Percentiles rank a stretch among this genome's conserved stretches.
These are phyloP conservation scores for Agrotis segetum DNA, from an alignment of 2,888 invertebrate genomes.

Conservation along the genomic window DNA sequence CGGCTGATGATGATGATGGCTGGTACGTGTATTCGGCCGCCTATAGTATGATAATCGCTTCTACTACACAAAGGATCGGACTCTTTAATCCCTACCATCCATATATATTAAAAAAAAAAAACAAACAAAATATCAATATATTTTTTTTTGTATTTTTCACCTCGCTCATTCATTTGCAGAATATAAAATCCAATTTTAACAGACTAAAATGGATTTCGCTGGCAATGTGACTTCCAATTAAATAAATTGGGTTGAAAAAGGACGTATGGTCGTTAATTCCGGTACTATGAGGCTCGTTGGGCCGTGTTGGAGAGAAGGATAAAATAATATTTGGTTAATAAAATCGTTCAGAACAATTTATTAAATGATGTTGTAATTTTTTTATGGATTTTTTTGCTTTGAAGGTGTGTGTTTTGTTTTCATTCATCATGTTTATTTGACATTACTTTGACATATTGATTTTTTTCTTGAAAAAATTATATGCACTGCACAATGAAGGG, in stretches of 20 bases:
- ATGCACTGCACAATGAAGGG: no score
- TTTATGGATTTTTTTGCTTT: slow-evolving; percentile 2
- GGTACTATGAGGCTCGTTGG: slow-evolving; percentile 21
- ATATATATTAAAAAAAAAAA: no score
- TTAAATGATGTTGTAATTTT: slow-evolving; percentile 7
- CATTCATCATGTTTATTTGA: no score
- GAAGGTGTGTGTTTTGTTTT: neutral
- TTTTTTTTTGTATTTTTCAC: slow-evolving; percentile 9
- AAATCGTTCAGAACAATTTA: slow-evolving; percentile 20
- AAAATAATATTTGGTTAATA: slow-evolving; percentile 47
- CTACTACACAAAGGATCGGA: no score
- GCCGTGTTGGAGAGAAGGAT: slow-evolving; percentile 7
- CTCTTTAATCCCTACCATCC: no score
- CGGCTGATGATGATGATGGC: no score
- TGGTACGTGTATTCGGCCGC: no score
- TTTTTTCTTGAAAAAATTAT: no score
- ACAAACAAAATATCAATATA: no score
- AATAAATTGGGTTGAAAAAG: slow-evolving; percentile 59
- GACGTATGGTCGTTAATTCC: slow-evolving; percentile 54
- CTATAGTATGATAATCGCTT: no score
- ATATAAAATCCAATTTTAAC: slow-evolving; percentile 52
- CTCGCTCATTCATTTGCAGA: slow-evolving; percentile 1
- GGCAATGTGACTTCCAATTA: slow-evolving; percentile 57
- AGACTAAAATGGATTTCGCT: slow-evolving; percentile 55
- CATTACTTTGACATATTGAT: no score